These are phyloP conservation scores for Cheilosia grossa DNA, from an alignment of 2,888 invertebrate genomes.

Conservation along the genomic window DNA sequence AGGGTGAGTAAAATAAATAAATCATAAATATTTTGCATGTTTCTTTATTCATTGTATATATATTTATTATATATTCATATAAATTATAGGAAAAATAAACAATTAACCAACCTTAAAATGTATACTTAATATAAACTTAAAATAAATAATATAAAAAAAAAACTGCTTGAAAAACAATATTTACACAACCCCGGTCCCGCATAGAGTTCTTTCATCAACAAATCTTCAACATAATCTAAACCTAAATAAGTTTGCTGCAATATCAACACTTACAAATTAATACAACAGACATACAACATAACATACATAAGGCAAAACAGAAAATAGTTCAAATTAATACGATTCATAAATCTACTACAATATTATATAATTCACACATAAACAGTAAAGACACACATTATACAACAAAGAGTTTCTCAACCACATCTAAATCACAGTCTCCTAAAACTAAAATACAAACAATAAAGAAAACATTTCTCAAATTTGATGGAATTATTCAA, in stretches of 20 bases:
- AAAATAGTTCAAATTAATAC: conserved; percentile 19
- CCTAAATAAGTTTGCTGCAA: conserved; percentile 44
- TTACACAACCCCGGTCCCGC: conserved; percentile 50
- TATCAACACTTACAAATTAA: conserved; percentile 29
- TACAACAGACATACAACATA: conserved; percentile 9
- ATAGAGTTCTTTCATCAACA: too few species aligned
- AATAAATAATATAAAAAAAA: conserved; percentile 9
- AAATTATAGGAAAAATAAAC: conserved; percentile 65
- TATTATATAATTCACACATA: conserved; percentile 23
- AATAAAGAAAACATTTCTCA: neutral
- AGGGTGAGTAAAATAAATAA: too few species aligned
- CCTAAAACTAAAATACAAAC: conserved; percentile 75
- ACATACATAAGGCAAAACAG: neutral
- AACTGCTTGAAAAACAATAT: conserved; percentile 46
- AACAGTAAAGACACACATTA: conserved; percentile 36
- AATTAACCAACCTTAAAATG: conserved; percentile 41
- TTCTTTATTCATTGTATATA: conserved; percentile 44
- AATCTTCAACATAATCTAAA: conserved; percentile 21
- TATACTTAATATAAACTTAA: conserved; percentile 39
- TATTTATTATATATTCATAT: conserved; percentile 41
- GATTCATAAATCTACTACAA: conserved; percentile 18
- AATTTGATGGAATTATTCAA: neutral
- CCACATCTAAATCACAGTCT: conserved; percentile 82
- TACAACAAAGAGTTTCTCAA: conserved; percentile 75
- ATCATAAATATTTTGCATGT: conserved; percentile 16